These are phyloP conservation scores for Tapirus indicus DNA, from an alignment of 2,797 vertebrate genomes.

Conservation along the genomic window DNA sequence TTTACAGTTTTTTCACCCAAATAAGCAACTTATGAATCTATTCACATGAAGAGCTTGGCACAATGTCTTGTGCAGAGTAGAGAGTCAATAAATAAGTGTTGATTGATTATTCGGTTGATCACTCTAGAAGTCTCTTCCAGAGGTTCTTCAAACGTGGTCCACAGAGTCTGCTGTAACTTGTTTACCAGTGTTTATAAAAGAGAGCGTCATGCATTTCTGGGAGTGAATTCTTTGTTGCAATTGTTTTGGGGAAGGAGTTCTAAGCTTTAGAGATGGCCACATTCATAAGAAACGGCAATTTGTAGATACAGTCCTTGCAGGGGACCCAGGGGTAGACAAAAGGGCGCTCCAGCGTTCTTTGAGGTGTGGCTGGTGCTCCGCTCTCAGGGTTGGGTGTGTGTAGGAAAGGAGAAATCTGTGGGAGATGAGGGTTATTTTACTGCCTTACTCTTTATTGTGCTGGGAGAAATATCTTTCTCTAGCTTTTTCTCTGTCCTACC, in stretches of 20 bases:
- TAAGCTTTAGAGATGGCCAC: neutral
- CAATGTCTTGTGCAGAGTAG: neutral
- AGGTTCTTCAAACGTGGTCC: neutral
- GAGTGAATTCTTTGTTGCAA: neutral
- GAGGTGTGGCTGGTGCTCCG: neutral
- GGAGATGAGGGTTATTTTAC: neutral
- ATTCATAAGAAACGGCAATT: neutral
- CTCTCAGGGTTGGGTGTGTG: neutral
- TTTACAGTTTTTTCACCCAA: neutral
- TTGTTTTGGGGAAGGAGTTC: neutral
- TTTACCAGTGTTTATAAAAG: neutral
- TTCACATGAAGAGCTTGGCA: neutral
- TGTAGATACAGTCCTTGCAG: fast-evolving
- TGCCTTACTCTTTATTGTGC: neutral
- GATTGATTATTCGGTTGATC: neutral
- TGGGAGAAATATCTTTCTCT: neutral
- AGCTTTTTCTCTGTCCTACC: neutral
- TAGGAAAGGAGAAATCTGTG: neutral
- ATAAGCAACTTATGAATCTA: neutral
- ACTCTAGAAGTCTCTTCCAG: neutral
- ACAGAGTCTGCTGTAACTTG: neutral
- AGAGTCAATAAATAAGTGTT: neutral
- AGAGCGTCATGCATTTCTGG: neutral
- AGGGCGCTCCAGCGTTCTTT: fast-evolving
- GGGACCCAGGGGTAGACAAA: fast-evolving